Evolutionary conservation across 2,888 invertebrate genomes (phyloP), one percentile per base, ranked within the genome.

Genomic region (Agrenia bidenticulata): DNA sequence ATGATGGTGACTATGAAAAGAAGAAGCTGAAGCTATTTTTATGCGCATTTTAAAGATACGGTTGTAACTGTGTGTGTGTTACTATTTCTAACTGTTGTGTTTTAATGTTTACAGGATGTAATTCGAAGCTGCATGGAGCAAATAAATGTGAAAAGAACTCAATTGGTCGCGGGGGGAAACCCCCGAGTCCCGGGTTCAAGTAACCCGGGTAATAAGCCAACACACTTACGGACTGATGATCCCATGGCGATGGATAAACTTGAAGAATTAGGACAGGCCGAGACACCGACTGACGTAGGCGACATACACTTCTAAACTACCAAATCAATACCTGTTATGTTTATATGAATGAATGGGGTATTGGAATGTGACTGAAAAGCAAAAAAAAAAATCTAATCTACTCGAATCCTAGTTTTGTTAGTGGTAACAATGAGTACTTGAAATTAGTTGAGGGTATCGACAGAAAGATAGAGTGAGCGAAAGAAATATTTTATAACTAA

Each of bases 91-190:
- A 15, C 7, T 39, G 39, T 15, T 39, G 7, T 39, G 15, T 72
- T 74, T 70, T 72, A 77, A 78, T n/a, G 78, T 74, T 83, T 82
- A 0, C 82, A 92, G 92, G 92, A 91, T 74, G 89, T 88, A 77
- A 85, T 92, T 49, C 86, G 88, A 76, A 86, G 88, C 61, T 92
- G 92, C 79, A 84, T 90, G 78, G 85, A 87, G 77, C 89, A 90
- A 80, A 87, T 92, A 79, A 91, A 91, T 79, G 85, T 85, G 74
- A 89, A 72, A 49, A 66, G 70, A 21, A 61, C 66, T 11, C 66
- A 69, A 51, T n/a, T 59, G 60, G 68, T 64, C 54, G 70, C 63
- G 58, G 68, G 66, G 73, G 73, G 69, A 73, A 75, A 75, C 73
- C 71, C 27, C 57, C 64, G 54, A 26, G 53, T 64, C 73, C 71